Base-by-base conservation (phyloP, 2,888 invertebrate species). In the Scaptomyza caliginosa region DNA sequence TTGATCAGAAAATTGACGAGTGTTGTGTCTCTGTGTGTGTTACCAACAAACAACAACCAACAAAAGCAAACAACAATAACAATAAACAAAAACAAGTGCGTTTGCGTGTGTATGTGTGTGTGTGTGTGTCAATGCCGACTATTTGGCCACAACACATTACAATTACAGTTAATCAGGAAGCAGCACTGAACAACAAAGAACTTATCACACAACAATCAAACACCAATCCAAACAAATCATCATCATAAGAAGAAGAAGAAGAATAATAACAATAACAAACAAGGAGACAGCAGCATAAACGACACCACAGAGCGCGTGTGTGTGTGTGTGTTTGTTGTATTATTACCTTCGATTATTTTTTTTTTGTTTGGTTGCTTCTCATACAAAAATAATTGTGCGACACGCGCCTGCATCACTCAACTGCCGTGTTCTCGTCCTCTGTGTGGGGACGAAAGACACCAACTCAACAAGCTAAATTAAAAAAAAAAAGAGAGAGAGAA, bases 1-100 rank as follows among this genome's bases (percentile, higher is more conserved):
- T 64, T 58, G 67, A 67, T 32, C 50, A 64, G 68, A 28, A 11
- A 28, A 60, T 72, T 72, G 72, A 72, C 72, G 59, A 54, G 64
- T 76, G 52, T 71, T 64, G 73, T 60, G 65, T 77, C 74, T 68
- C 67, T 68, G 76, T 74, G 74, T 63, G 40, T 65, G 52, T 56
- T 54, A 59, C 42, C 52, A 60, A 67, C 49, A 56, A 50, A 42
- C 42, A 16, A 34, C 34, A 32, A 32, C 13, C n/a, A n/a, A n/a
- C n/a, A n/a, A n/a, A n/a, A n/a, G n/a, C n/a, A n/a, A 24, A 42
- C 6, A 13, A 42, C 10, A 42, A 42, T 3, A 19, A 38, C n/a
- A 30, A 11, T 11, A 2, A 24, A 42, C 42, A 24, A 24, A n/a
- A 21, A 38, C 60, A n/a, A n/a, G n/a, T 11, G 11, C 11, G n/a